These are phyloP conservation scores for Cephalophus harveyi DNA, from an alignment of 2,113 vertebrate genomes.

Conservation along the genomic window DNA sequence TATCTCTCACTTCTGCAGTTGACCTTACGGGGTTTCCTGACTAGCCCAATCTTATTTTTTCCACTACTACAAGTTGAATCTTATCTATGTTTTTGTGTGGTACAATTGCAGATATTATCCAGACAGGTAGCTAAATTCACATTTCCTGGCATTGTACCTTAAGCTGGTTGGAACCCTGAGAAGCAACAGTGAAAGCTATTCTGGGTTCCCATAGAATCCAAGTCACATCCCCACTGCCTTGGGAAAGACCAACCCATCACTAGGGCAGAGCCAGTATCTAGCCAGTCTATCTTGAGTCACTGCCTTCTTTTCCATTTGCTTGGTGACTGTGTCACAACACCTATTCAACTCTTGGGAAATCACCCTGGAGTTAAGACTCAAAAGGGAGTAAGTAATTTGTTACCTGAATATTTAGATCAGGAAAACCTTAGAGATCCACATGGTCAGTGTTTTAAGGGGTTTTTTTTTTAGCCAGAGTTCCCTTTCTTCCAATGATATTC, in stretches of 20 bases:
- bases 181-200: neutral
- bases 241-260: neutral
- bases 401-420: neutral
- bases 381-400: neutral
- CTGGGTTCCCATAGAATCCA: neutral
- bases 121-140: neutral
- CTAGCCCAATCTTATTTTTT: neutral
- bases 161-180: neutral
- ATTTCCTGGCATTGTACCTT: neutral
- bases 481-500: neutral
- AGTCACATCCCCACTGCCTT: neutral
- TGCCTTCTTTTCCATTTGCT: neutral
- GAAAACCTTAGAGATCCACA: neutral
- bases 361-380: neutral
- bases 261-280: neutral
- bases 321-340: neutral
- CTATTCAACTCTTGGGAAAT: neutral
- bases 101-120: neutral
- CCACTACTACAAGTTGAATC: neutral
- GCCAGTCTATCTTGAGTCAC: neutral
- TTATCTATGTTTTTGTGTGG: neutral
- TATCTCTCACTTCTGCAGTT: neutral
- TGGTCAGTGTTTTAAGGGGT: neutral
- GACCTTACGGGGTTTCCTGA: neutral
- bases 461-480: neutral